phyloP scores from a whole-genome alignment of 2,113 vertebrate genomes.

The Rattus norvegicus region DNA sequence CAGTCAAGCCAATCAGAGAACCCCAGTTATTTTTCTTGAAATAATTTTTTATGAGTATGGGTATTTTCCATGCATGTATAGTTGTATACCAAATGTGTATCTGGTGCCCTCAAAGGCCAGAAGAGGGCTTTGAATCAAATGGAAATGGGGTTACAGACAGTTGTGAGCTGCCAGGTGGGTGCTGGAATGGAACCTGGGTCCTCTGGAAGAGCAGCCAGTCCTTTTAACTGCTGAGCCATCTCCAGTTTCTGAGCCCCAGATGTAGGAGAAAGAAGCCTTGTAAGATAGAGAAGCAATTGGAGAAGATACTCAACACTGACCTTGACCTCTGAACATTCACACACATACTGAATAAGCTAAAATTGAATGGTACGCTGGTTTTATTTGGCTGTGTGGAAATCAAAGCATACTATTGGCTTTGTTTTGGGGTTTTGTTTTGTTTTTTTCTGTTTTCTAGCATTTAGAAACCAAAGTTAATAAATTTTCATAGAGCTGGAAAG shows the following conservation, averaged over 20 bases:
- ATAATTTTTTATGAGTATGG: background rate
- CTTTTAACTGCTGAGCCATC: background rate
- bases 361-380: background rate
- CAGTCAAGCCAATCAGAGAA: background rate
- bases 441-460: slow-evolving; percentile 1
- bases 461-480: slow-evolving; percentile 11
- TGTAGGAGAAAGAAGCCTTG: background rate
- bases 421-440: background rate
- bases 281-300: background rate
- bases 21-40: background rate
- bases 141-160: background rate
- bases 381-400: slow-evolving; percentile 21
- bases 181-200: background rate
- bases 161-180: background rate
- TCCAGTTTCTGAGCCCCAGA: background rate
- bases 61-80: background rate
- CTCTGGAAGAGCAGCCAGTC: background rate
- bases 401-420: slow-evolving; percentile 29
- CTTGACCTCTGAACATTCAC: background rate
- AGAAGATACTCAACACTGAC: background rate
- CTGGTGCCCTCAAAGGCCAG: background rate
- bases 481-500: slow-evolving; percentile 9
- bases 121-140: background rate
- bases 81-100: background rate
- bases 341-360: background rate